These are phyloP conservation scores for Nasonia giraulti DNA, from an alignment of 1,140 invertebrate genomes.

Conservation along the genomic window DNA sequence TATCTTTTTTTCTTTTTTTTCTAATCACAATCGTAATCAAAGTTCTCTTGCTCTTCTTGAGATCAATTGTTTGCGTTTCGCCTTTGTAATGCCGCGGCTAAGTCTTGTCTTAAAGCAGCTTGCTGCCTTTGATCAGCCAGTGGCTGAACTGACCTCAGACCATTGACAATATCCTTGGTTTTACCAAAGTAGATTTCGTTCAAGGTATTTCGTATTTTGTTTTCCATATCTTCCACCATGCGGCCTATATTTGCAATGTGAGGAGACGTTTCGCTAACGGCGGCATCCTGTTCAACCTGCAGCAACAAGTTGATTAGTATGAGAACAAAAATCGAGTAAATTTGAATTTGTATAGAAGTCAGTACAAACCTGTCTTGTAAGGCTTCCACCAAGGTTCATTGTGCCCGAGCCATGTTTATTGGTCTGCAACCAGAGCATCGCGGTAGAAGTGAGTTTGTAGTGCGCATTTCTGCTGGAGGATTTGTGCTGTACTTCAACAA, in stretches of 20 bases:
- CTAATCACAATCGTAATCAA: conserved; percentile 72
- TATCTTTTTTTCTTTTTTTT: conserved; percentile 57
- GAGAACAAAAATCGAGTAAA: background rate
- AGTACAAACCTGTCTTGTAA: conserved; percentile 91
- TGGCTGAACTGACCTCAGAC: conserved; percentile 91
- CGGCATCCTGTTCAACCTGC: conserved; percentile 91
- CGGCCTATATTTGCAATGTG: conserved; percentile 99
- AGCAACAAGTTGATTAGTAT: conserved; percentile 51
- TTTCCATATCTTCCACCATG: conserved; percentile 99
- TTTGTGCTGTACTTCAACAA: conserved; percentile 98
- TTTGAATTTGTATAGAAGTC: conserved; percentile 16
- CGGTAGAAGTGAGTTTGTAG: conserved; percentile 99
- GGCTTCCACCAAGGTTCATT: conserved; percentile 98
- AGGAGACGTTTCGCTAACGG: conserved; percentile 92
- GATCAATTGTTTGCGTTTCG: conserved; percentile 80
- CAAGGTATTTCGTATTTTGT: conserved; percentile 98
- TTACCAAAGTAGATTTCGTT: conserved; percentile 99
- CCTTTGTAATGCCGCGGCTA: conserved; percentile 87
- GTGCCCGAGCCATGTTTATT: conserved; percentile 97
- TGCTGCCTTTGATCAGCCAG: conserved; percentile 89
- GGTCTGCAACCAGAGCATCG: conserved; percentile 99
- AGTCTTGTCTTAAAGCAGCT: conserved; percentile 88
- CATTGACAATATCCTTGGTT: conserved; percentile 98
- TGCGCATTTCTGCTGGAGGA: conserved; percentile 94
- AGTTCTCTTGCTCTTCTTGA: conserved; percentile 62